phyloP scores from a whole-genome alignment of 2,888 invertebrate genomes.

The Tuta absoluta region DNA sequence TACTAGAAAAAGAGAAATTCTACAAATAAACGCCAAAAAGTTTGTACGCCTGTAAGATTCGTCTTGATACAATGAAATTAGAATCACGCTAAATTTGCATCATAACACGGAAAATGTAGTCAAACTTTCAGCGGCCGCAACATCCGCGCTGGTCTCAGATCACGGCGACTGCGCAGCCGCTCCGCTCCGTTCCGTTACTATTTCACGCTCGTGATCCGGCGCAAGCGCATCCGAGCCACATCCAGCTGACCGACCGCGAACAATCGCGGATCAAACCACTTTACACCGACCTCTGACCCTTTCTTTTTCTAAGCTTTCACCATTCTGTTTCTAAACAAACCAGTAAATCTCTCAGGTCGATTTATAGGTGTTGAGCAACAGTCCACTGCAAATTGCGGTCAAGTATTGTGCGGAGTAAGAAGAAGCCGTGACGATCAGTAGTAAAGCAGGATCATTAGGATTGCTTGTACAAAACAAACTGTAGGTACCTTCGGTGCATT shows the following conservation, averaged over 20 bases:
- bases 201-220: conserved; percentile 49
- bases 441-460: conserved; percentile 37
- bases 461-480: conserved; percentile 21
- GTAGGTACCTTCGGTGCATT: conserved; percentile 18
- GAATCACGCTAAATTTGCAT: not conserved
- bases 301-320: conserved; percentile 9
- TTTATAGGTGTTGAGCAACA: conserved; percentile 30
- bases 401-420: conserved; percentile 61
- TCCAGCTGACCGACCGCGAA: conserved; percentile 37
- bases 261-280: conserved; percentile 38
- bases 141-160: conserved; percentile 32
- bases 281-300: conserved; percentile 18
- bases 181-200: conserved; percentile 49
- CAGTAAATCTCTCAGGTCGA: not conserved
- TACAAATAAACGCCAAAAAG: not conserved
- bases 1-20: not conserved
- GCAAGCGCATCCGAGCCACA: conserved; percentile 32
- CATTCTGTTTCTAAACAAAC: conserved; percentile 27
- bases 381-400: conserved; percentile 44
- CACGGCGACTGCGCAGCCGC: conserved; percentile 36
- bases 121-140: conserved; percentile 25
- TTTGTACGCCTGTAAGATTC: not conserved
- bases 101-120: conserved; percentile 4
- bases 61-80: too few relatives aligned
- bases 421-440: conserved; percentile 53